Evolutionary conservation across 1,140 invertebrate genomes (phyloP).

Genomic region (Leptopilina boulardi): DNA sequence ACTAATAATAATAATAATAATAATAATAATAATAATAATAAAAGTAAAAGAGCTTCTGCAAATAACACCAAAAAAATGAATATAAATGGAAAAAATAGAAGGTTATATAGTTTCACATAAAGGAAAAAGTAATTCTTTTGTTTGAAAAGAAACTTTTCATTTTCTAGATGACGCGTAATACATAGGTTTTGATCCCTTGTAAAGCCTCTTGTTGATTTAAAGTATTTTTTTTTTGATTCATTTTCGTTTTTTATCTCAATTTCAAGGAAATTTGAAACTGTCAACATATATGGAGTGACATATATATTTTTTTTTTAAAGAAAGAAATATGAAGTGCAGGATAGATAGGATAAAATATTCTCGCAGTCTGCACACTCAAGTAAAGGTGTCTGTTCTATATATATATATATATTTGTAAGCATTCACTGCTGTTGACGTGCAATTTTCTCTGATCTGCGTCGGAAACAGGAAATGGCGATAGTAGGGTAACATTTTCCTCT

Average conservation of each 20-base stretch:
- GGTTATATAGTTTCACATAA: too few relatives aligned
- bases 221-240: neutral
- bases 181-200: neutral
- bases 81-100: too few relatives aligned
- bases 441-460: conserved; percentile 42
- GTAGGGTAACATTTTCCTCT: conserved; percentile 21
- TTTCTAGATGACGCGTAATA: neutral
- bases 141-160: too few relatives aligned
- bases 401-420: conserved; percentile 9
- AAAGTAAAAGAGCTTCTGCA: too few relatives aligned
- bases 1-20: too few relatives aligned
- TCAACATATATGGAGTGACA: neutral
- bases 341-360: conserved; percentile 10
- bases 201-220: neutral
- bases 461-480: conserved; percentile 35
- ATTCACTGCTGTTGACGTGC: conserved; percentile 37
- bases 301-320: neutral
- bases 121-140: too few relatives aligned
- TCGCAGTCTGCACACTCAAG: neutral
- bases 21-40: too few relatives aligned
- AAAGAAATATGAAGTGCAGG: neutral
- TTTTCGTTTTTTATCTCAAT: neutral
- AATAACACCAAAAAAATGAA: too few relatives aligned
- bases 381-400: conserved; percentile 4
- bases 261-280: neutral